Evolutionary conservation across 2,113 vertebrate genomes (phyloP).

Genomic region (Myiagra hebetior): DNA sequence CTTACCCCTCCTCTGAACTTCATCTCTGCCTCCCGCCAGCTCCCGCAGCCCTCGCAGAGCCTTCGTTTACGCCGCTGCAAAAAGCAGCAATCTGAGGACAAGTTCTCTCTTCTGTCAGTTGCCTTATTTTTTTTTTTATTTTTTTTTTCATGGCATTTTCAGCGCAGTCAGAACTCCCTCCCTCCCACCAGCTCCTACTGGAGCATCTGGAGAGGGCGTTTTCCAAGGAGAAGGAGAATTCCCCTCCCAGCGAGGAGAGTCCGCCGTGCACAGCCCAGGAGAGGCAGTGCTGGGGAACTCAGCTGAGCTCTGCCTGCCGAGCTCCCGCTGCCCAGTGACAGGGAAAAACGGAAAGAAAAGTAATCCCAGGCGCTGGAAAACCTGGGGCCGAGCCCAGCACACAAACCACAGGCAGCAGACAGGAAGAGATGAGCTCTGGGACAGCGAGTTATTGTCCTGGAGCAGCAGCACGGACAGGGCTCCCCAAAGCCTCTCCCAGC

Average conservation of each 20-base stretch:
- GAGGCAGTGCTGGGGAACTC: neutral
- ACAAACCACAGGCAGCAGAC: neutral
- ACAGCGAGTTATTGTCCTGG: neutral
- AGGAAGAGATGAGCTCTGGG: neutral
- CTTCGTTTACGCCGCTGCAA: neutral
- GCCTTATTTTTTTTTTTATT: neutral
- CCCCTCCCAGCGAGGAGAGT: neutral
- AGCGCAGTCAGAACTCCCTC: conserved; percentile 18
- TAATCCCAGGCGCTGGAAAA: conserved; percentile 28
- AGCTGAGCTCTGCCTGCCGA: neutral
- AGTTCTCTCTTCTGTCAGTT: conserved; percentile 49
- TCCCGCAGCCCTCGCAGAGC: neutral
- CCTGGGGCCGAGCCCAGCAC: conserved; percentile 7
- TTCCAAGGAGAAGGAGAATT: neutral
- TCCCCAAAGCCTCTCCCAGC: neutral
- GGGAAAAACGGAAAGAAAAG: conserved; percentile 37
- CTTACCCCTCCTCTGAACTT: conserved; percentile 69
- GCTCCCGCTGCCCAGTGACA: neutral
- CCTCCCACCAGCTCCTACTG: conserved; percentile 63
- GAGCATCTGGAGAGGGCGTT: conserved; percentile 41
- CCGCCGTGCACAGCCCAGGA: rapidly evolving
- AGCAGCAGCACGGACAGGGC: neutral
- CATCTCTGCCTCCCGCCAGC: conserved; percentile 47
- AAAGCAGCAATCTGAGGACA: conserved; percentile 35
- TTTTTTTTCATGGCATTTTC: conserved; percentile 49